Conservation (phyloP, 2,113 vertebrate genomes). For the Osmerus eperlanus region DNA sequence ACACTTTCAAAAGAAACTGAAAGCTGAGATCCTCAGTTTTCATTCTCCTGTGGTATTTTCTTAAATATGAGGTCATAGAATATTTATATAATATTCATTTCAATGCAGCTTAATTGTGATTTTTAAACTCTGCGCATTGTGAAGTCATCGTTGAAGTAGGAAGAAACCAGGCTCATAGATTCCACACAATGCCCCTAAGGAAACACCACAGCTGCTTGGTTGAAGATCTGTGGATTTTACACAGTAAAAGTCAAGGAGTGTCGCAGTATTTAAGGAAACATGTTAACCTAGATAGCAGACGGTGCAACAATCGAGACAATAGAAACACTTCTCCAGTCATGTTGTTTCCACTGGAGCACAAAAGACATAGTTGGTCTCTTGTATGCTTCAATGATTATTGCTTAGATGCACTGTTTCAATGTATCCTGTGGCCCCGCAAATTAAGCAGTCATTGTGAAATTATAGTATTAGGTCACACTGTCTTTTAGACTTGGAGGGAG, state of each 20-base stretch:
- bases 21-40: no score
- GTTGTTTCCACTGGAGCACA: background rate
- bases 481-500: no score
- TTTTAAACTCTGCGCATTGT: no score
- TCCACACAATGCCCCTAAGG: background rate
- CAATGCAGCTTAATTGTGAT: no score
- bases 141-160: background rate
- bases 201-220: background rate
- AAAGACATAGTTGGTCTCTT: background rate
- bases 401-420: background rate
- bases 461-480: background rate
- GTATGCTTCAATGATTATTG: conserved; percentile 5
- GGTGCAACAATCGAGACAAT: background rate
- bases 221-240: background rate
- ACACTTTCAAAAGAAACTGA: no score
- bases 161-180: background rate
- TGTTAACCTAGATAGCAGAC: background rate
- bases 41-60: no score
- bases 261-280: background rate
- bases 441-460: background rate
- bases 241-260: background rate
- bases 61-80: no score
- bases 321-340: background rate
- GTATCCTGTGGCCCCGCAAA: no score
- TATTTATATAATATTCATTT: no score